Evolutionary conservation across 2,797 vertebrate species (phyloP), one percentile per base, ranked within the genome.

Genomic region (Echiichthys vipera): DNA sequence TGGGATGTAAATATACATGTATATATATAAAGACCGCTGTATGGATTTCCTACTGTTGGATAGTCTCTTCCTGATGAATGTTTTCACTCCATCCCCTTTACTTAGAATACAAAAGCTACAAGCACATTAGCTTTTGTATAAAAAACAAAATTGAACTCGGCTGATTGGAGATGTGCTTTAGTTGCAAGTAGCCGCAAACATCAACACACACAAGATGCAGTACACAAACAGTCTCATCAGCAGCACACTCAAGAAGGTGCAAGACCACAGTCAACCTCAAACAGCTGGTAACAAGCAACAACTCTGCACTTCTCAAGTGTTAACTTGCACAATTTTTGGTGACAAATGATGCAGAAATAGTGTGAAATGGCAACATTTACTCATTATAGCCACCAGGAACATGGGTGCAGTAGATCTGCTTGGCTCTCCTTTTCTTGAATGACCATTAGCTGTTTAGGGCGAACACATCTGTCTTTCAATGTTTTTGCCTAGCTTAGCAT

Each of bases 21-120:
- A n/a, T n/a, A n/a, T n/a, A n/a, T n/a, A n/a, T n/a, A n/a, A n/a
- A 86, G 79, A 81, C 84, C 20, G 13, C 65, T 45, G 47, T 69
- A 89, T 85, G 36, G 89, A 92, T 92, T 92, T 82, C 87, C 37
- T 22, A 5, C n/a, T 46, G 57, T 45, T 15, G 40, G 83, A 89
- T 90, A 87, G 83, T 30, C 30, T 79, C 67, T 56, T 78, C 64
- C 71, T 85, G 89, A 89, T 84, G 80, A 91, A 56, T 74, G 84
- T 72, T 88, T 91, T 86, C 80, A 78, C 54, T 77, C 47, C 45
- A 89, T 86, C 58, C 27, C 5, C 39, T 64, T 64, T 47, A 58
- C 50, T 88, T 80, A 71, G 68, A 78, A 79, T 86, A 55, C 82
- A 77, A 72, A 27, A 76, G 70, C 53, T 46, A 61, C 66, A 75